A percentile compares a stretch with the other conserved stretches of the same genome.
Conservation (phyloP, 2,113 vertebrate genomes). For the Brachypodius melanocephalos region DNA sequence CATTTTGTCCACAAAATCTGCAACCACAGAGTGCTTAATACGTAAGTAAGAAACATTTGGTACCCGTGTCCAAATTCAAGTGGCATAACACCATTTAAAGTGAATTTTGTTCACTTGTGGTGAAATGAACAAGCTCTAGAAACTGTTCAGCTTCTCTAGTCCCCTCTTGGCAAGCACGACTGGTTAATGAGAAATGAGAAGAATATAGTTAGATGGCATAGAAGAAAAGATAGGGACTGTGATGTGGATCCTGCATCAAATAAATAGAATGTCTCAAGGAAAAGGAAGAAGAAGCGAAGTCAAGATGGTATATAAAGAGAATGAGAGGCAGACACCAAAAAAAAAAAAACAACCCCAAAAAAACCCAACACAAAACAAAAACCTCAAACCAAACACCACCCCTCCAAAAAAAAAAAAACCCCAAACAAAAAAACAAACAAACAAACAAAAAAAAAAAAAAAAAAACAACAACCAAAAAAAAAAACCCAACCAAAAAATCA, state of each 20-base stretch:
- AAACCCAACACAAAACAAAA: background rate
- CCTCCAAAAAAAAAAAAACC: too few relatives aligned
- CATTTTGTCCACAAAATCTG: background rate
- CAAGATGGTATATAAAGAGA: background rate
- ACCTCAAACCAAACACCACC: too few relatives aligned
- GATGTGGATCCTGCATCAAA: background rate
- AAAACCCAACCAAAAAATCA: background rate
- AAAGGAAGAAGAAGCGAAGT: conserved; percentile 13
- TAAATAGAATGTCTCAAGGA: background rate
- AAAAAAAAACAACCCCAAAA: background rate
- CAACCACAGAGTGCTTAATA: background rate
- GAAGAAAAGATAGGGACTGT: background rate
- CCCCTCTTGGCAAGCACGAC: fast-evolving
- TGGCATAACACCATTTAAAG: background rate
- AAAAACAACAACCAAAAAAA: background rate
- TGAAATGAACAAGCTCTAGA: background rate
- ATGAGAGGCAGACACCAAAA: background rate
- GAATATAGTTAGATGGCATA: background rate
- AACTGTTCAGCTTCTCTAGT: background rate
- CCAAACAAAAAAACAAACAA: background rate
- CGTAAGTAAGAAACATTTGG: background rate
- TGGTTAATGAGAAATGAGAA: background rate
- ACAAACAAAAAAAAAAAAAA: background rate
- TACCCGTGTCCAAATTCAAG: background rate
- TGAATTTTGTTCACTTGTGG: background rate